phyloP scores from a whole-genome alignment of 2,113 vertebrate species.

The Geothlypis trichas region DNA sequence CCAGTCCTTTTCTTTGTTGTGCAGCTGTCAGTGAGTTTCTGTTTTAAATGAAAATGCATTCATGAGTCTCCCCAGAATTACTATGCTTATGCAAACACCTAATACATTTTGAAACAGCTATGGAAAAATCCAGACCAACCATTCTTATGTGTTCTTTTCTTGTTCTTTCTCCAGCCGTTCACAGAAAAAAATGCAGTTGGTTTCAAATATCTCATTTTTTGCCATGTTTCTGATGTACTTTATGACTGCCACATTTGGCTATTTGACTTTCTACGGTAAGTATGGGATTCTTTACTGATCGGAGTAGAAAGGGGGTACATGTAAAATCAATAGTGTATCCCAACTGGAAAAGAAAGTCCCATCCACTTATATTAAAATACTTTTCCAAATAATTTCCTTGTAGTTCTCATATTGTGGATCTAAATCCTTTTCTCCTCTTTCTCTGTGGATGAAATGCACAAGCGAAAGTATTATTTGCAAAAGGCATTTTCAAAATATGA shows the following conservation, averaged over 20 bases:
- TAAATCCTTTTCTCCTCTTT: not conserved
- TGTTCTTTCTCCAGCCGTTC: constrained; percentile 73
- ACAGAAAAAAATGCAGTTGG: constrained; percentile 82
- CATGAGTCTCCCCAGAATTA: not conserved
- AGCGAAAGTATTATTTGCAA: not conserved
- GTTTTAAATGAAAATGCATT: constrained; percentile 18
- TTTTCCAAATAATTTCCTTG: not conserved
- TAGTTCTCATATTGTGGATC: not conserved
- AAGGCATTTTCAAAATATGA: not conserved
- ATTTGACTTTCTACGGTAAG: constrained; percentile 84
- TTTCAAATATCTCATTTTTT: constrained; percentile 82
- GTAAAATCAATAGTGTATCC: not conserved
- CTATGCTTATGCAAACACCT: not conserved
- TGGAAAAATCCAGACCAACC: not conserved
- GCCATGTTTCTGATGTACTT: constrained; percentile 85
- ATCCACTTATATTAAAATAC: not conserved
- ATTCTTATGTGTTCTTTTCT: constrained; percentile 16
- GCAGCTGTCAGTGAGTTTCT: not conserved
- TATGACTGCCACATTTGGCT: constrained; percentile 83
- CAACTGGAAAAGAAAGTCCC: not conserved
- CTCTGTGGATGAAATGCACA: not conserved
- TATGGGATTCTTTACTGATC: constrained; percentile 40
- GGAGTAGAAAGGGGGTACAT: not conserved
- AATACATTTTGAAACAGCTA: not conserved
- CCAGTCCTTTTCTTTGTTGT: not conserved